These are phyloP conservation scores for Trichosurus vulpecula DNA, from an alignment of 2,797 vertebrate species.

Conservation along the genomic window DNA sequence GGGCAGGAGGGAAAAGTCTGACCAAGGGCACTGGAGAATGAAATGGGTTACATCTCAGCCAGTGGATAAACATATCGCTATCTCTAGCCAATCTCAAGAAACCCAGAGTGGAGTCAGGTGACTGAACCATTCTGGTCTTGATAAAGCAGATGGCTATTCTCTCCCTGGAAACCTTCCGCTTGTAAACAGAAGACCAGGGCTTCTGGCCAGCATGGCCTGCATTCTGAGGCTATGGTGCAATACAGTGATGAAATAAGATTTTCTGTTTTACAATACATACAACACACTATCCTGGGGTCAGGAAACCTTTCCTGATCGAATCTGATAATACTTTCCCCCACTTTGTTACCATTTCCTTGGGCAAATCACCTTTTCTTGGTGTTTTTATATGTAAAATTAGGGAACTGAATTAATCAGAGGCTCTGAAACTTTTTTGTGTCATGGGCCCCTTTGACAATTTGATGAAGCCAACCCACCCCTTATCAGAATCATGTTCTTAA, in stretches of 20 bases:
- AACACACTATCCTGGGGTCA: neutral
- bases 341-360: neutral
- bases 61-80: conserved; percentile 2
- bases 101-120: neutral
- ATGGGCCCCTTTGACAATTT: neutral
- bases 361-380: neutral
- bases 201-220: neutral
- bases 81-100: conserved; percentile 60
- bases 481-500: neutral
- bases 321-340: neutral
- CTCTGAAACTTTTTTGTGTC: neutral
- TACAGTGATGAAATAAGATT: conserved; percentile 22
- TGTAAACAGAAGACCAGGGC: conserved; percentile 9
- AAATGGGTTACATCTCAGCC: neutral
- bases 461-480: neutral
- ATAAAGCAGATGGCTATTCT: neutral
- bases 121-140: conserved; percentile 25
- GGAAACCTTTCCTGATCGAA: neutral
- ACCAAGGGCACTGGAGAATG: neutral
- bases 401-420: neutral
- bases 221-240: neutral
- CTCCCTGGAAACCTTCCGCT: conserved; percentile 18
- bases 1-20: neutral
- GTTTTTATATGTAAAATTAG: neutral
- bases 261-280: conserved; percentile 34